Evolutionary conservation across 1,140 invertebrate species (phyloP).

Genomic region (Latrodectus geometricus): DNA sequence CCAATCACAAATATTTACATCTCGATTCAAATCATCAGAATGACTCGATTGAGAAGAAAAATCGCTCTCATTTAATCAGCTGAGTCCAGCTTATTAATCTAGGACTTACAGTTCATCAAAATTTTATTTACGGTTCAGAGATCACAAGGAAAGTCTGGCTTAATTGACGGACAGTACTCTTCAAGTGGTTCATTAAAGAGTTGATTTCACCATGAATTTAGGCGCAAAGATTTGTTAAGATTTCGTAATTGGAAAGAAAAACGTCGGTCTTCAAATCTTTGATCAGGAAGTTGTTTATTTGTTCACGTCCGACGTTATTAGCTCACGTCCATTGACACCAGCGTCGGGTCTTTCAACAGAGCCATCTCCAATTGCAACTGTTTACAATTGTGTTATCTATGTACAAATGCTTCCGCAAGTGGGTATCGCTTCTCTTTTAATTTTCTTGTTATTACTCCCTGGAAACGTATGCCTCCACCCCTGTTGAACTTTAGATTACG

Average conservation of each 20-base stretch:
- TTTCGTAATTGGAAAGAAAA: neutral
- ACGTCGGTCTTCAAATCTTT: constrained; percentile 29
- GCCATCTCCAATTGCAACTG: constrained; percentile 41
- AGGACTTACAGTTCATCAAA: too few species aligned
- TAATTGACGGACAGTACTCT: too few species aligned
- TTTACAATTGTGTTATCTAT: constrained; percentile 47
- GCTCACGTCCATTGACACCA: constrained; percentile 29
- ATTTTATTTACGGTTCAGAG: too few species aligned
- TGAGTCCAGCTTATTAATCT: too few species aligned
- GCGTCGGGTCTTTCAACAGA: constrained; percentile 25
- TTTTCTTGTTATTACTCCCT: neutral
- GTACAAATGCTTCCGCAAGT: constrained; percentile 46
- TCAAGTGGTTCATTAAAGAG: too few species aligned
- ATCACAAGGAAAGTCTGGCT: too few species aligned
- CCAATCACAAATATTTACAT: too few species aligned
- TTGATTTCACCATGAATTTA: too few species aligned
- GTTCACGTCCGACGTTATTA: constrained; percentile 48
- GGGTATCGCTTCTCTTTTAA: constrained; percentile 16
- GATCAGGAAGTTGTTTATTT: constrained; percentile 54
- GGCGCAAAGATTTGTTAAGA: too few species aligned
- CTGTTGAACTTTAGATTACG: neutral
- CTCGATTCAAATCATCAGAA: too few species aligned
- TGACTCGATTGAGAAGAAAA: too few species aligned
- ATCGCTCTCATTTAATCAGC: too few species aligned
- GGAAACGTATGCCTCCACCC: neutral